Evolutionary conservation across 2,113 vertebrate genomes (phyloP), one percentile per base, ranked within the genome.

Genomic region (Misgurnus mizolepis): DNA sequence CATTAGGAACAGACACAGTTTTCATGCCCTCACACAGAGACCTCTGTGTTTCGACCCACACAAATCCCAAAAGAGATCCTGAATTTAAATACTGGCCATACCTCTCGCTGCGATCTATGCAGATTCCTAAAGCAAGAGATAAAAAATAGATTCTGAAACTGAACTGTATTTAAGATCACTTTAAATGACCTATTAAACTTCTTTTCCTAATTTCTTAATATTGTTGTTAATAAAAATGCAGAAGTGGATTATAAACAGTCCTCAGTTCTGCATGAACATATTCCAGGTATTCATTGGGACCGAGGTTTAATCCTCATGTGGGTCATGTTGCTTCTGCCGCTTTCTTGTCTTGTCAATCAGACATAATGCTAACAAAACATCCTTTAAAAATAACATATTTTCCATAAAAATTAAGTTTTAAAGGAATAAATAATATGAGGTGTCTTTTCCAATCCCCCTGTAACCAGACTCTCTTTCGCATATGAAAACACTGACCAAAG

Each of bases 1-100:
- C 86, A 88, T 85, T 88, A 85, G 89, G 88, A 89, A 92, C 89
- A 92, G 88, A 89, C 84, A 82, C 88, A 90, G 89, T 89, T 90
- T 89, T 86, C 88, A 82, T 84, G 85, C 7, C 14, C 80, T 50
- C 79, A 86, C 86, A 93, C 88, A 90, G 89, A 85, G 85, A 89
- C 78, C 82, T 88, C 87, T 84, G 87, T 90, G 89, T 91, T 88
- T 81, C 41, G 56, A 43, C 7, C 18, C 43, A 47, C 15, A 65
- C 27, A 34, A 67, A 79, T 72, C 76, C 80, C 55, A 47, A 17
- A 56, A 40, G 76, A 81, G 75, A 81, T 53, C 2, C 69, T 27
- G 50, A 65, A 65, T 53, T 27, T 41, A 66, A 39, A 76, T 76
- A 66, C 45, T 66, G 62, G 72, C 58, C 47, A 72, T 61, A 62